These are phyloP conservation scores for Pipra filicauda DNA, from an alignment of 2,113 vertebrate genomes.

Conservation along the genomic window DNA sequence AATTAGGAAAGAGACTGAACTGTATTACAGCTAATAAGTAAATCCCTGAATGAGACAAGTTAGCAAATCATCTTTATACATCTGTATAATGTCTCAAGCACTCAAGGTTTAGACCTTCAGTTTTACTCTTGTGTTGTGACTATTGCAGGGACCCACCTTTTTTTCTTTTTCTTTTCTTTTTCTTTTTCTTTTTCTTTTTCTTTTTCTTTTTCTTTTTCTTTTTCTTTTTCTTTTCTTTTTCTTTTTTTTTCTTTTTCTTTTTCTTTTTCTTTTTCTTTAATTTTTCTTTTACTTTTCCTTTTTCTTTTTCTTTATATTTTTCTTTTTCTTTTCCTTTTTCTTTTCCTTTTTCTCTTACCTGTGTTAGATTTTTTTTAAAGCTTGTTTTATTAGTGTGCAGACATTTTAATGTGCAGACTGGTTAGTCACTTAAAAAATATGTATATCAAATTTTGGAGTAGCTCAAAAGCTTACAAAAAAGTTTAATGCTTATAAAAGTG, in stretches of 20 bases:
- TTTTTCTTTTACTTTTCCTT: not conserved
- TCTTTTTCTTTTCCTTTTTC: no score
- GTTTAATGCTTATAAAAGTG: slow-evolving; percentile 16
- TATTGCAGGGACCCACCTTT: accelerated
- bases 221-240: not conserved
- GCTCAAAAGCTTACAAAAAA: not conserved
- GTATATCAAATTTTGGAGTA: not conserved
- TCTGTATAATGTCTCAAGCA: not conserved
- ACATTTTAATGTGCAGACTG: not conserved
- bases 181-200: not conserved
- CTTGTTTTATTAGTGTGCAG: not conserved
- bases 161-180: not conserved
- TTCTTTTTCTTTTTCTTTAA: not conserved
- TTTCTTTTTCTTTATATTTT: not conserved
- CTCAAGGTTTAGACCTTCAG: not conserved
- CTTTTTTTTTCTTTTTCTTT: not conserved
- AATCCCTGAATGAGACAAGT: not conserved
- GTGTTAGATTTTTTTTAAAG: not conserved
- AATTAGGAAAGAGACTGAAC: not conserved
- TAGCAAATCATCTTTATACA: not conserved
- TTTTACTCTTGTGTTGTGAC: not conserved
- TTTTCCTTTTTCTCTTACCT: not conserved
- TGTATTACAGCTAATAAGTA: not conserved
- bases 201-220: not conserved
- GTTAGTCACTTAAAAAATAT: not conserved